Percentiles rank a stretch among this genome's conserved stretches.
Evolutionary conservation across 2,888 invertebrate genomes (phyloP).

Genomic region (Tenthredo notha): DNA sequence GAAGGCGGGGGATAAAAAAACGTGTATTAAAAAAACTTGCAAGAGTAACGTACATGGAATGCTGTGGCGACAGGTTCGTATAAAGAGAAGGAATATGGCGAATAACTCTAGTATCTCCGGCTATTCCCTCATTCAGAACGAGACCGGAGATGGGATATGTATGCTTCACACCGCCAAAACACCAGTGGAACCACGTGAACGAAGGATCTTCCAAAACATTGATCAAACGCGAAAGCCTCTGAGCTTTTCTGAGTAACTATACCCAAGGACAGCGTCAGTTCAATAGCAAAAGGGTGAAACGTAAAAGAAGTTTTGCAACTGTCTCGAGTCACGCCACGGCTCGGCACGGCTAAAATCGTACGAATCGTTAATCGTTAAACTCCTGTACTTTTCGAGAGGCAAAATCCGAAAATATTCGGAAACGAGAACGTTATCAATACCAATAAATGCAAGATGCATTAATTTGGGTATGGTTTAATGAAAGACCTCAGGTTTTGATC

Average conservation of each 20-base stretch:
- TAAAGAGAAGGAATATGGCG: neutral
- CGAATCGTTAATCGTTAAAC: slow-evolving; percentile 12
- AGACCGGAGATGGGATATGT: neutral
- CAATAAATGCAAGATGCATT: neutral
- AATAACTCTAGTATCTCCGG: neutral
- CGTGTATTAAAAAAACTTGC: neutral
- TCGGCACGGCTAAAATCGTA: slow-evolving; percentile 32
- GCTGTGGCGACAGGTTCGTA: neutral
- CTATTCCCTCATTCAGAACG: neutral
- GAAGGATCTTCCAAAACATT: slow-evolving; percentile 49
- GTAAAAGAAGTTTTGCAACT: slow-evolving; percentile 33
- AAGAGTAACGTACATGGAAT: slow-evolving; percentile 17
- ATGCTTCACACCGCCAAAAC: slow-evolving; percentile 17
- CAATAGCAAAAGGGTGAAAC: slow-evolving; percentile 17
- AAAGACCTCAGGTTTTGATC: neutral
- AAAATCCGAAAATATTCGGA: neutral
- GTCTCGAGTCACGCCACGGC: neutral
- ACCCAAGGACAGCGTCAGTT: slow-evolving; percentile 24
- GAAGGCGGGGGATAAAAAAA: neutral
- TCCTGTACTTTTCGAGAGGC: slow-evolving; percentile 4
- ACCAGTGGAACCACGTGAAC: slow-evolving; percentile 20
- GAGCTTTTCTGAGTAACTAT: slow-evolving; percentile 40
- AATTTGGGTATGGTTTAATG: neutral
- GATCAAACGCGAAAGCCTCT: slow-evolving; percentile 51
- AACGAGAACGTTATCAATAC: neutral